Base-by-base conservation (phyloP, 2,888 invertebrate genomes). In the Ichneumoninae sp. region DNA sequence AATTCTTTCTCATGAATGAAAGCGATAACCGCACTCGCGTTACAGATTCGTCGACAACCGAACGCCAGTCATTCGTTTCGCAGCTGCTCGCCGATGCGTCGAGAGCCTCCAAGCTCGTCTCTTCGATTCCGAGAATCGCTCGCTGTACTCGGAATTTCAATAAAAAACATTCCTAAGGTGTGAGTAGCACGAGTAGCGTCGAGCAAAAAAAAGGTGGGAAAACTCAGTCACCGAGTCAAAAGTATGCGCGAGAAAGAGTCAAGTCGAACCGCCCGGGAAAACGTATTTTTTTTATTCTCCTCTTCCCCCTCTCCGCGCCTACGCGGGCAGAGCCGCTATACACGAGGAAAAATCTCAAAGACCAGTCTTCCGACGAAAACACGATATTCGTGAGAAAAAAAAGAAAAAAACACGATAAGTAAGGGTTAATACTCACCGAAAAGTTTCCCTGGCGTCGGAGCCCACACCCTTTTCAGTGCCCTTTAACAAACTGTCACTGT, bases 401-500 rank as follows among this genome's bases (percentile, higher is more conserved):
- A 36, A 69, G n/a, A 40, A 40, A 70, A 2, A 30, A 22, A 54
- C 36, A 72, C 52, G 16, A 79, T 13, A 22, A n/a, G 19, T n/a
- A 16, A 30, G 33, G 22, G 62, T 68, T 68, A 76, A 86, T 74
- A 84, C 91, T 91, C 88, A 91, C 91, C 89, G 85, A 90, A 88
- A 86, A 88, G 88, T 89, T 89, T 71, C 22, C 77, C 87, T 89
- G 87, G 90, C 90, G 91, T 91, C 88, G 54, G 82, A 74, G 89
- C 89, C 90, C 90, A 90, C 91, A 90, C 91, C 90, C 90, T 89
- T 86, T 88, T 88, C 86, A 76, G 60, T 78, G 19, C 76, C 74
- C 80, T 69, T 72, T 80, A 84, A 80, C 74, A 57, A 87, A 89
- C 87, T 90, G 90, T 90, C 90, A 90, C 90, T 79, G 74, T 78